These are phyloP conservation scores for Polypedilum vanderplanki DNA, from an alignment of 1,140 invertebrate genomes.

Conservation along the genomic window DNA sequence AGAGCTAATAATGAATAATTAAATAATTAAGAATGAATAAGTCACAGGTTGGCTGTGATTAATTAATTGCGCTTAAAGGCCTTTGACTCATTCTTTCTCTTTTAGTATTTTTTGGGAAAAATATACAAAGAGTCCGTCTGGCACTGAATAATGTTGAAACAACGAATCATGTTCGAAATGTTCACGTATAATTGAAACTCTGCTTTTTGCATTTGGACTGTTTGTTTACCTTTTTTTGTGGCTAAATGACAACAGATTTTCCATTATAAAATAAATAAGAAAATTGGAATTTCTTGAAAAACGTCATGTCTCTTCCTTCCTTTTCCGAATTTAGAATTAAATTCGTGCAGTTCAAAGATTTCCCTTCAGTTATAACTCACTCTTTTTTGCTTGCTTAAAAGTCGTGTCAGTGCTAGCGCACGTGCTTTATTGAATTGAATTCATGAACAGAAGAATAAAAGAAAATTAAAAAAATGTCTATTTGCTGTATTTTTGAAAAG, in stretches of 20 bases:
- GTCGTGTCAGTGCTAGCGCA: neutral
- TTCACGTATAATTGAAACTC: neutral
- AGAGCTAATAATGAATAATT: constrained; percentile 10
- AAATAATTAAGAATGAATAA: neutral
- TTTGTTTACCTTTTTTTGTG: too few species aligned
- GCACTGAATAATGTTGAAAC: too few species aligned
- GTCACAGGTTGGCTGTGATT: neutral
- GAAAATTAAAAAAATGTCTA: too few species aligned
- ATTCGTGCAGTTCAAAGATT: constrained; percentile 2
- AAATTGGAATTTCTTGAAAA: constrained; percentile 16
- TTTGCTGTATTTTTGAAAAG: too few species aligned
- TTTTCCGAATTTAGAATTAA: neutral
- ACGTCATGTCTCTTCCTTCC: neutral
- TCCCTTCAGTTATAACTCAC: neutral
- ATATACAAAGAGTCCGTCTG: too few species aligned
- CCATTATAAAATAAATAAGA: neutral
- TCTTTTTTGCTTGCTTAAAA: neutral
- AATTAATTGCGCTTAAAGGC: constrained; percentile 2
- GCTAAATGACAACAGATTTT: too few species aligned
- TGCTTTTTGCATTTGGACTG: too few species aligned
- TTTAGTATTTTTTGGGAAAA: neutral
- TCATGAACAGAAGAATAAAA: neutral
- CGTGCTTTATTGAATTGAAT: constrained; percentile 11
- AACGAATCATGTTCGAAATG: neutral
- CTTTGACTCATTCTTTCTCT: neutral